Evolutionary conservation across 2,888 invertebrate species (phyloP).

Genomic region (Lottia scabra): DNA sequence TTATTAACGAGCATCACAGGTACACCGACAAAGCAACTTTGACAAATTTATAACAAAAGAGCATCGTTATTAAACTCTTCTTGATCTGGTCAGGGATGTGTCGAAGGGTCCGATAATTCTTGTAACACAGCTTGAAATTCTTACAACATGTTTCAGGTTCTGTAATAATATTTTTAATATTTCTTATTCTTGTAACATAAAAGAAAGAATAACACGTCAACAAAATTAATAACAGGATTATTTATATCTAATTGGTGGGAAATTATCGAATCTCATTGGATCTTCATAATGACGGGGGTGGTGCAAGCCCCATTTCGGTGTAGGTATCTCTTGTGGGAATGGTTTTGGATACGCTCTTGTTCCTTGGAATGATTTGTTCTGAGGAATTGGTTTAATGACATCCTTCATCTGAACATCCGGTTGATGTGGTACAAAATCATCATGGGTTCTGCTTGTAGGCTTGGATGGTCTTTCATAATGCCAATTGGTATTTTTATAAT

Average conservation of each 20-base stretch:
- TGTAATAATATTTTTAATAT: no score
- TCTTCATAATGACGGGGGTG: slow-evolving; percentile 63
- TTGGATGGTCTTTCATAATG: slow-evolving; percentile 60
- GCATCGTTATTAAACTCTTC: no score
- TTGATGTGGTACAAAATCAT: slow-evolving; percentile 54
- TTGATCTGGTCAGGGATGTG: no score
- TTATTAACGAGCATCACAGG: no score
- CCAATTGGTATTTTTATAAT: slow-evolving; percentile 62
- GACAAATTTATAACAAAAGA: no score
- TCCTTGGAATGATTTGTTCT: slow-evolving; percentile 55
- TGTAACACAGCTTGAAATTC: no score
- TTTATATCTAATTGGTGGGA: slow-evolving; percentile 71
- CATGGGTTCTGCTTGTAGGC: slow-evolving; percentile 54
- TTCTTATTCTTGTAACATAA: no score
- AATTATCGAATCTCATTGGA: slow-evolving; percentile 57
- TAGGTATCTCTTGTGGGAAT: slow-evolving; percentile 57
- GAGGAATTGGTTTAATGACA: slow-evolving; percentile 51
- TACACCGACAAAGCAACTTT: no score
- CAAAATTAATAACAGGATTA: slow-evolving; percentile 13
- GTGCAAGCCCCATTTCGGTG: slow-evolving; percentile 65
- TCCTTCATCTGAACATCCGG: slow-evolving; percentile 60
- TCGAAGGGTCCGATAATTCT: no score
- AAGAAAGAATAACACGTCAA: neutral
- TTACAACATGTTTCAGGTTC: no score
- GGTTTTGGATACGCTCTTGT: slow-evolving; percentile 47